Evolutionary conservation across 2,797 vertebrate species (phyloP).

Genomic region (Chaenodraco wilsoni): DNA sequence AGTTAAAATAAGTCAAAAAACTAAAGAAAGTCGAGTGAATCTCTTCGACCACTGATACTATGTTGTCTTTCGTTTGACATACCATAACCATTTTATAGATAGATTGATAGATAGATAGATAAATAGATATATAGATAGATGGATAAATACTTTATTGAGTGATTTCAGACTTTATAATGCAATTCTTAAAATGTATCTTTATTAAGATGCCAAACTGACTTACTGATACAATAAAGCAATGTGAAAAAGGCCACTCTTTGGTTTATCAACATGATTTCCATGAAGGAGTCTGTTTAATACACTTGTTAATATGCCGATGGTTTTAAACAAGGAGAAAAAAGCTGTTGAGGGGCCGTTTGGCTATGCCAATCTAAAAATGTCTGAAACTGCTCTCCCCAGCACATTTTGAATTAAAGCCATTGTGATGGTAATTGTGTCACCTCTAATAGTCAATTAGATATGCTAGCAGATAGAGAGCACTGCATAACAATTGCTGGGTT

Average conservation of each 20-base stretch:
- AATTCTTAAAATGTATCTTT: background rate
- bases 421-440: constrained; percentile 80
- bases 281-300: constrained; percentile 33
- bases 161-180: too few species aligned
- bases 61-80: background rate
- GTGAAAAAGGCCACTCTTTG: background rate
- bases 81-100: background rate
- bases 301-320: constrained; percentile 57
- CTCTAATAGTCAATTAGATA: constrained; percentile 83
- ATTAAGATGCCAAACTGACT: constrained; percentile 46
- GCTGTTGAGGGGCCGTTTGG: constrained; percentile 52
- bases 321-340: constrained; percentile 58
- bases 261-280: constrained; percentile 52
- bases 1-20: constrained; percentile 26
- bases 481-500: constrained; percentile 68
- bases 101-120: too few species aligned
- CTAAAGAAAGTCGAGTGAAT: constrained; percentile 25
- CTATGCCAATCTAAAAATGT: constrained; percentile 59
- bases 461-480: constrained; percentile 70
- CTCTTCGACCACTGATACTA: constrained; percentile 16
- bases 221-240: constrained; percentile 20
- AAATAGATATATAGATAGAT: too few species aligned
- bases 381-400: constrained; percentile 60
- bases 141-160: too few species aligned
- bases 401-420: constrained; percentile 69